Evolutionary conservation across 2,888 invertebrate species (phyloP), one percentile per base, ranked within the genome.

Genomic region (Danaus chrysippus): DNA sequence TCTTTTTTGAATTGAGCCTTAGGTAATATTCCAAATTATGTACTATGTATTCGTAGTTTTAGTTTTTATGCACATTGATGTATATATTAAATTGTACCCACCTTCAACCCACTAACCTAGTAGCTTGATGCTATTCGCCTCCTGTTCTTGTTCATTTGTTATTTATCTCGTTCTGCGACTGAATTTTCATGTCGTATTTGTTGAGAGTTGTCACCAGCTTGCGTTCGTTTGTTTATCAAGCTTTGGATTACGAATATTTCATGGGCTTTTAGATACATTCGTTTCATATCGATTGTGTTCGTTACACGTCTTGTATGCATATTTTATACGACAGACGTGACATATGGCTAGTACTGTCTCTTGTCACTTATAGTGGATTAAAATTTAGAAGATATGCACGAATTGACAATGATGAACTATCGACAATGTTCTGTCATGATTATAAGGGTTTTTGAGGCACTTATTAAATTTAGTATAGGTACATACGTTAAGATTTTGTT

Each of bases 131-230:
- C 49, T 49, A 15, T 15, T 49, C 59, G 42, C 12, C 59, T 60
- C 49, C 57, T 63, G 58, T 62, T 42, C 54, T 49, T 17, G 53
- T 52, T 62, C 65, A 62, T 62, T 49, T 62, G 55, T 62, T 65
- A 65, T 65, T 65, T 62, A 62, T 57, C 46, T 58, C 44, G 58
- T 65, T 58, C 23, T 52, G 65, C 56, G 41, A 46, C 43, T 52
- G 46, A 42, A 55, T 52, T 62, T 62, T 62, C 55, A 62, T 62
- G 62, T 17, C 59, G 59, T 62, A 42, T 62, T 65, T 65, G 54
- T 54, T 42, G 34, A 49, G 17, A 15, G 11, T 8, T 11, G 49
- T 49, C 46, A 46, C 13, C 15, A 46, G 23, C 8, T n/a, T 46
- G 46, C 9, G n/a, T 46, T 13, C 12, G 9, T 49, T 17, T 9